These are phyloP conservation scores for Hylia prasina DNA, from an alignment of 2,113 vertebrate genomes.

Conservation along the genomic window DNA sequence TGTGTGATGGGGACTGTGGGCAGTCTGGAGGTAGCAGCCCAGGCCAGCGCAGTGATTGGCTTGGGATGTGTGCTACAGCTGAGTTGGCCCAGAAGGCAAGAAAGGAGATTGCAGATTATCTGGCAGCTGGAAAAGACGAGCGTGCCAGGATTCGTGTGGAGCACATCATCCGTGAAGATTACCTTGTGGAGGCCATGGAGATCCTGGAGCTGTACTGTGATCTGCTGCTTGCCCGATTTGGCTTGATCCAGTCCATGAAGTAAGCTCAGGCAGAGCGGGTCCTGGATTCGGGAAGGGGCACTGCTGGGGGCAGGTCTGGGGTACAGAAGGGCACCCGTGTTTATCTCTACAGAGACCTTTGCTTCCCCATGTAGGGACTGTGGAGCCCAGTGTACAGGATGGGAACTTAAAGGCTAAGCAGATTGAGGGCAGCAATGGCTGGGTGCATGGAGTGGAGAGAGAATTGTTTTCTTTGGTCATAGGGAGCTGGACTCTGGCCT, in stretches of 20 bases:
- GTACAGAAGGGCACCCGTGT: background rate
- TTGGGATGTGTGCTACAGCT: constrained; percentile 72
- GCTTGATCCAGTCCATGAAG: constrained; percentile 98
- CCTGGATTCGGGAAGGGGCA: background rate
- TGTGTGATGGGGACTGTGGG: background rate
- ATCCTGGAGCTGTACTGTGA: constrained; percentile 98
- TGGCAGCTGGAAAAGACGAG: constrained; percentile 94
- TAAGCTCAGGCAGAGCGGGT: constrained; percentile 59
- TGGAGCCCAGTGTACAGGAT: background rate
- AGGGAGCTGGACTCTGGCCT: constrained; percentile 95
- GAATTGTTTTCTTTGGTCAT: background rate
- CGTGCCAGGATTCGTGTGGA: constrained; percentile 95
- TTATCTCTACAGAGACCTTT: background rate
- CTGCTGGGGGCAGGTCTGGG: background rate
- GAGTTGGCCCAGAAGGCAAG: constrained; percentile 95
- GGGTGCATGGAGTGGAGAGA: background rate
- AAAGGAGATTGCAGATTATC: constrained; percentile 97
- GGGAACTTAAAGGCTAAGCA: background rate
- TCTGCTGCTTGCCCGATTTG: constrained; percentile 89
- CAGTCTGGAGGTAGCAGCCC: background rate
- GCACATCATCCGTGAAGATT: constrained; percentile 98
- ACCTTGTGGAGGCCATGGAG: constrained; percentile 98
- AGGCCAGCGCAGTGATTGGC: background rate
- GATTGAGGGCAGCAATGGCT: background rate
- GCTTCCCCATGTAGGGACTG: background rate